phyloP scores from a whole-genome alignment of 2,113 vertebrate genomes.

The Pionites leucogaster region DNA sequence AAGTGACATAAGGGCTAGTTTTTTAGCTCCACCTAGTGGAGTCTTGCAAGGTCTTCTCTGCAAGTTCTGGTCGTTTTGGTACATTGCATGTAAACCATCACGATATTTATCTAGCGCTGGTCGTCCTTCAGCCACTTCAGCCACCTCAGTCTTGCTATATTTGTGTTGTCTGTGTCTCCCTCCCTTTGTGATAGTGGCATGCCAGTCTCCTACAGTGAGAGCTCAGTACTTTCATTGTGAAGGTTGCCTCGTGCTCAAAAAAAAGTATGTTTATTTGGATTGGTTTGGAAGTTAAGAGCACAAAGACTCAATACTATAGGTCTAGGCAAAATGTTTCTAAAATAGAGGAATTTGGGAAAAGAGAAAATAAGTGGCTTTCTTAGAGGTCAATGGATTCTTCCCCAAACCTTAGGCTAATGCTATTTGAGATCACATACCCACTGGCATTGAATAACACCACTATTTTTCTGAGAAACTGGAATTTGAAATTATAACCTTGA shows the following conservation, averaged over 20 bases:
- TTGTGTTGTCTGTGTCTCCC: not conserved
- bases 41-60: not conserved
- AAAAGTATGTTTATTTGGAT: rapidly evolving
- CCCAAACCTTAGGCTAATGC: not conserved
- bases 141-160: not conserved
- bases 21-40: not conserved
- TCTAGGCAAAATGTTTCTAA: not conserved
- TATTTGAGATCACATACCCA: not conserved
- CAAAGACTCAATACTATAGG: not conserved
- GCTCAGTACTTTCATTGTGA: not conserved
- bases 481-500: not conserved
- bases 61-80: not conserved
- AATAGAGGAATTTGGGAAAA: not conserved
- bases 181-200: not conserved
- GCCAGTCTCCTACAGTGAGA: not conserved
- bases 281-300: not conserved
- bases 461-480: not conserved
- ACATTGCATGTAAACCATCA: rapidly evolving
- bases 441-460: not conserved
- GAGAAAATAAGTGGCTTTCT: not conserved
- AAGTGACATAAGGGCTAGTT: not conserved
- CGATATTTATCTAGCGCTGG: not conserved
- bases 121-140: not conserved
- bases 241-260: not conserved
- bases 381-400: not conserved